Base-by-base conservation (phyloP, 2,797 vertebrate genomes). In the Rachycentron canadum region DNA sequence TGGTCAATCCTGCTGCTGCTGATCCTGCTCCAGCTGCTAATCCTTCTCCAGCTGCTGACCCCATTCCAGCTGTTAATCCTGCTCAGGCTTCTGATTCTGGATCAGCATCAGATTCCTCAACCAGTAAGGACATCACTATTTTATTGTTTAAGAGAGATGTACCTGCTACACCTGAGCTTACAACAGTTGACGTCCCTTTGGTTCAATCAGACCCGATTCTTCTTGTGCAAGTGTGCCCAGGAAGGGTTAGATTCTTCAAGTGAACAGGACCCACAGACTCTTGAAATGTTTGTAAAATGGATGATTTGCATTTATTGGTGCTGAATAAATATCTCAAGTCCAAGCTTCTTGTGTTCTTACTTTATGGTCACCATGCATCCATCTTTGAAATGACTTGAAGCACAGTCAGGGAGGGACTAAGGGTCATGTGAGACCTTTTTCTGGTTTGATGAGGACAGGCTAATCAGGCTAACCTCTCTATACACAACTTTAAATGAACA, bases 221-320 rank as follows among this genome's bases (percentile, higher is more conserved):
- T 19, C 30, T 76, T 13, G 5, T 73, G 3, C 90, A 83, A 13
- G 2, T 69, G 17, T 96, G 95, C 74, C 95, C 95, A 63, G 95
- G 95, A 74, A 93, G 73, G 61, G 14, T 88, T 53, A 79, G 81
- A 69, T 89, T 89, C 77, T 95, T 94, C 74, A 82, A 89, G 40
- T 57, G 17, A 72, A 63, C 34, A 69, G 19, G 19, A 41, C 26
- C 10, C 28, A 84, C 40, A 76, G 63, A 88, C 76, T 63, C 5
- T 12, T 45, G 32, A 72, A 25, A 57, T 50, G 16, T 63, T 7
- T 66, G 57, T 65, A 65, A 74, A 68, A 57, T 38, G 21, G 47
- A 52, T 49, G 36, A 53, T 52, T 34, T 83, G 25, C 7, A 83
- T 82, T 60, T 47, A 40, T 73, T 73, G 7, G 16, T 59, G 49